phyloP scores from a whole-genome alignment of 2,888 invertebrate species.

The Julus scandinavius region DNA sequence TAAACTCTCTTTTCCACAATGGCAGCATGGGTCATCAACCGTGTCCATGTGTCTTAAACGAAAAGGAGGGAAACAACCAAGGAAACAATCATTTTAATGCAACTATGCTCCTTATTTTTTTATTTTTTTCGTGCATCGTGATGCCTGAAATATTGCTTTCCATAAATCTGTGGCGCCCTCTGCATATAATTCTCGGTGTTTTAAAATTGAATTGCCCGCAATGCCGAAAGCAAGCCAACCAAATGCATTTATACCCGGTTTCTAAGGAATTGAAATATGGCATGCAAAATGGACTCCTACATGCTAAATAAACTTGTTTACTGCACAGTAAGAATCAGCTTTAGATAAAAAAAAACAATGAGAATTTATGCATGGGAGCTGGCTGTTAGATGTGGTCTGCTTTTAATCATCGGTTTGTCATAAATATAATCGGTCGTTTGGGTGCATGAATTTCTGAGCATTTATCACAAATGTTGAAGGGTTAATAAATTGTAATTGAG shows the following conservation, averaged over 20 bases:
- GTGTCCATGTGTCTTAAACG: constrained; percentile 7
- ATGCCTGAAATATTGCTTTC: constrained; percentile 40
- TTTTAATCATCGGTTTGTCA: constrained; percentile 38
- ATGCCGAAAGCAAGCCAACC: not conserved
- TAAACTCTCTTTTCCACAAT: constrained; percentile 14
- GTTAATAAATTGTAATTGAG: constrained; percentile 7
- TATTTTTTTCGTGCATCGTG: constrained; percentile 1
- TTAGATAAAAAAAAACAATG: not conserved
- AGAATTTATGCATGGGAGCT: constrained; percentile 33
- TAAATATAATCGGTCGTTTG: constrained; percentile 10
- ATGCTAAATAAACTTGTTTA: constrained; percentile 43
- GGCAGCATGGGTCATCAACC: constrained; percentile 40
- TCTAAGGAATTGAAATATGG: not conserved
- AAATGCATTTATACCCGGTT: constrained; percentile 10
- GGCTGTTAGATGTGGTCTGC: constrained; percentile 1
- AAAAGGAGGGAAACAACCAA: not conserved
- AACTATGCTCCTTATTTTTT: constrained; percentile 25
- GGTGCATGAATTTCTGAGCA: not conserved
- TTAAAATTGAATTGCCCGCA: constrained; percentile 41
- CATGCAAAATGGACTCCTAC: constrained; percentile 4
- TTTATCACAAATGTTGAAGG: constrained; percentile 1
- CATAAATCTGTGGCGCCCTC: constrained; percentile 45
- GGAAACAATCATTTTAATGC: constrained; percentile 44
- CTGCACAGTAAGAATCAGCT: not conserved
- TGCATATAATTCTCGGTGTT: constrained; percentile 36